These are phyloP conservation scores for Ivindomyrus marchei DNA, from an alignment of 2,113 vertebrate species.

Conservation along the genomic window DNA sequence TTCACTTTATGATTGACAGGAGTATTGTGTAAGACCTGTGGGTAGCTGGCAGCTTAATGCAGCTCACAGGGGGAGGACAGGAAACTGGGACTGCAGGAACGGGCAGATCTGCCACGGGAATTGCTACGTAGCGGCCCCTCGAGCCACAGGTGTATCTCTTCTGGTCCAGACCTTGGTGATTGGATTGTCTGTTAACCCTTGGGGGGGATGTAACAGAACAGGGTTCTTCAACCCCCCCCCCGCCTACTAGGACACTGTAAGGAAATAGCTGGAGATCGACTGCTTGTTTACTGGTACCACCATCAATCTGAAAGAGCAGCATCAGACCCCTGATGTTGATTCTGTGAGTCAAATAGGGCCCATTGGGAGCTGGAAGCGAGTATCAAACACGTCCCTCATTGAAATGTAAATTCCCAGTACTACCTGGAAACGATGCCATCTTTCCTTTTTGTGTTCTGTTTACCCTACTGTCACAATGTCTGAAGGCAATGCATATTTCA, in stretches of 20 bases:
- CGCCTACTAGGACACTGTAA: not conserved
- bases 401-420: slow-evolving; percentile 5
- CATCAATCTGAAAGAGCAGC: not conserved
- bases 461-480: not conserved
- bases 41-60: not conserved
- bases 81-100: not conserved
- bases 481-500: not conserved
- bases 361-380: not conserved
- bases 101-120: not conserved
- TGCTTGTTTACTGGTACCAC: not conserved
- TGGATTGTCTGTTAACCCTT: not conserved
- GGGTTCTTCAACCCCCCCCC: not conserved
- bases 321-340: not conserved
- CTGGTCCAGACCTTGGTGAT: not conserved
- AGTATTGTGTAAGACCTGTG: not conserved
- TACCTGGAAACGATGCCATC: not conserved
- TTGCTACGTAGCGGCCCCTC: not conserved
- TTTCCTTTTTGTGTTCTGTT: not conserved
- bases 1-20: not conserved
- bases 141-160: not conserved
- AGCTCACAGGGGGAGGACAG: not conserved
- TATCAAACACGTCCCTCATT: not conserved
- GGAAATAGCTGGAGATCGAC: not conserved
- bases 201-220: not conserved
- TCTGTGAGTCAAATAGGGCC: not conserved